These are phyloP conservation scores for Apolygus lucorum DNA, from an alignment of 1,140 invertebrate genomes.

Conservation along the genomic window DNA sequence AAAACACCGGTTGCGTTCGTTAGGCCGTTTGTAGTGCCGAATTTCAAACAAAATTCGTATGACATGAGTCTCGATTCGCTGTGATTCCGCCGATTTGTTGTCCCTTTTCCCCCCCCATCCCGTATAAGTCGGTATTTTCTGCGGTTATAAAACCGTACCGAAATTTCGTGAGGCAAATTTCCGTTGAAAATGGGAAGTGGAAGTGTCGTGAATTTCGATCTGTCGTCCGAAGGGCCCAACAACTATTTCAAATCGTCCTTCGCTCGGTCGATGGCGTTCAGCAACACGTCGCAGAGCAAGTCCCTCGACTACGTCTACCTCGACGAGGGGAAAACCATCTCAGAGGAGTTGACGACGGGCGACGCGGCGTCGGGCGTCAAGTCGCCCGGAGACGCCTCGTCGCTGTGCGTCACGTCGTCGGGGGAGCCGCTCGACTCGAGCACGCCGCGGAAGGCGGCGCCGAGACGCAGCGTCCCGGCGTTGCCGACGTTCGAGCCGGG, in stretches of 20 bases:
- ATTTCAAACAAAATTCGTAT: background rate
- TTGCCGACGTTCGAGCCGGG: constrained; percentile 25
- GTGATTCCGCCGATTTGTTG: background rate
- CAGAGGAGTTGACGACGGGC: constrained; percentile 33
- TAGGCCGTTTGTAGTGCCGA: background rate
- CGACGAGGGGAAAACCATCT: constrained; percentile 32
- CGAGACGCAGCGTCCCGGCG: constrained; percentile 19
- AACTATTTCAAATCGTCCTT: constrained; percentile 44
- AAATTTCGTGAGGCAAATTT: background rate
- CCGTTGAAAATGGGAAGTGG: constrained; percentile 23
- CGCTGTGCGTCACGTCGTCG: constrained; percentile 12
- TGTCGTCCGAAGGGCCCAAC: constrained; percentile 40
- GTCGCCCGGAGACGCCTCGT: no score
- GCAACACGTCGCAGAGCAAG: constrained; percentile 38
- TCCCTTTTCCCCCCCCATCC: no score
- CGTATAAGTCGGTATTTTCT: background rate
- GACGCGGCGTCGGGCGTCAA: constrained; percentile 16
- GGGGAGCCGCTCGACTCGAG: constrained; percentile 5
- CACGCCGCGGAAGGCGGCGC: constrained; percentile 4
- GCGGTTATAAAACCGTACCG: background rate
- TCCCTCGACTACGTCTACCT: constrained; percentile 40
- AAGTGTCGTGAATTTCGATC: constrained; percentile 37
- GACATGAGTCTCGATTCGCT: background rate
- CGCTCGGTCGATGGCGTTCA: constrained; percentile 40
- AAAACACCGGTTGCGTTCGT: background rate